phyloP scores from a whole-genome alignment of 2,113 vertebrate genomes.

The Campylorhamphus procurvoides region DNA sequence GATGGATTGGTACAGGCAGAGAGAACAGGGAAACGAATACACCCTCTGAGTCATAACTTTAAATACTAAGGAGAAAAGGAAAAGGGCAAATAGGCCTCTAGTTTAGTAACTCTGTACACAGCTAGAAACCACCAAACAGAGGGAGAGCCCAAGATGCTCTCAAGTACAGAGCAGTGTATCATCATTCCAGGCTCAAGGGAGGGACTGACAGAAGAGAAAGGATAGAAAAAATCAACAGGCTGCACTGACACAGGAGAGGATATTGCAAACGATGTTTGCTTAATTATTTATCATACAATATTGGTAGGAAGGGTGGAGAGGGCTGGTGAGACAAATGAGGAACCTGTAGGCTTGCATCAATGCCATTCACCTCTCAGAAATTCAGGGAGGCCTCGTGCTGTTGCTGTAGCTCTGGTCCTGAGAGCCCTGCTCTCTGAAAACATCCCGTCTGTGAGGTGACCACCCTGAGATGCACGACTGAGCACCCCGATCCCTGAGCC shows the following conservation, averaged over 20 bases:
- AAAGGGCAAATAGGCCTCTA: neutral
- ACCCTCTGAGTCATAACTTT: neutral
- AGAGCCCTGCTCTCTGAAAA: neutral
- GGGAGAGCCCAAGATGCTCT: neutral
- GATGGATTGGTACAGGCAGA: neutral
- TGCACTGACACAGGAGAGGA: neutral
- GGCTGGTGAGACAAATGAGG: neutral
- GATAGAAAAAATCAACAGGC: neutral
- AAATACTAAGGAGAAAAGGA: neutral
- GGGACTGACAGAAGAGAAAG: neutral
- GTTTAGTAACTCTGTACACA: too few species aligned
- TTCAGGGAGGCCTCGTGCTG: neutral
- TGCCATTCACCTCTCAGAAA: neutral
- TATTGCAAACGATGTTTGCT: neutral
- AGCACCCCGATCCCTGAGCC: neutral
- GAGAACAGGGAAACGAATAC: neutral
- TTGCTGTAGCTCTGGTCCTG: neutral
- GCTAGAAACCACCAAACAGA: neutral
- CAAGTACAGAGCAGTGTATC: neutral
- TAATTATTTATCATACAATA: neutral
- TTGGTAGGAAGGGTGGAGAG: neutral
- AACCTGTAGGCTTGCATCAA: neutral
- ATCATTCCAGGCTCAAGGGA: neutral
- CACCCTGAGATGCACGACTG: rapidly evolving
- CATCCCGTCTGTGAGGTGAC: too few species aligned